phyloP scores from a whole-genome alignment of 1,140 invertebrate genomes.

The Amphibalanus amphitrite region DNA sequence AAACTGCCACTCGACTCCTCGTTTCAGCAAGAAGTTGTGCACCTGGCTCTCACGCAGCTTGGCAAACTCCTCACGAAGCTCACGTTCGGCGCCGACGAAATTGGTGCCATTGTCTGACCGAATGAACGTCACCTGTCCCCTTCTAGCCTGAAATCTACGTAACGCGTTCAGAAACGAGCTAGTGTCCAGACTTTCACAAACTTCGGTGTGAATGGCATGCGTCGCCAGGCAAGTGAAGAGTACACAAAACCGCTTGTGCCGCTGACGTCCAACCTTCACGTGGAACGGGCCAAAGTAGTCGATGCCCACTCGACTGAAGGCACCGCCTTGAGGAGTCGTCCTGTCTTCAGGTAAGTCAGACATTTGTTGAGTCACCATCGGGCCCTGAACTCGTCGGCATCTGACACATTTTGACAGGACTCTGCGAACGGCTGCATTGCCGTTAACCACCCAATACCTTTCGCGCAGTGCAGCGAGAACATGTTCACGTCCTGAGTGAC shows the following conservation, averaged over 20 bases:
- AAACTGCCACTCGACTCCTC: too few species aligned
- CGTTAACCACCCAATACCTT: conserved; percentile 13
- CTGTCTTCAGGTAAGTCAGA: conserved; percentile 16
- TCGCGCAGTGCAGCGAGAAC: neutral
- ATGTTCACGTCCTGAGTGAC: conserved; percentile 9
- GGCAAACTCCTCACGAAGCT: conserved; percentile 15
- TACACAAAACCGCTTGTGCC: conserved; percentile 15
- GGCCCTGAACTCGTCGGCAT: neutral
- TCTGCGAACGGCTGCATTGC: conserved; percentile 6
- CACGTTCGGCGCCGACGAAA: conserved; percentile 20
- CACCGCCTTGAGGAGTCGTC: conserved; percentile 5
- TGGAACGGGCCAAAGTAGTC: conserved; percentile 20
- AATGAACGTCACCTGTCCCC: conserved; percentile 18
- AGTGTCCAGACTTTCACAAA: conserved; percentile 16
- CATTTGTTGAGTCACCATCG: conserved; percentile 8
- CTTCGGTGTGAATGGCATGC: conserved; percentile 21
- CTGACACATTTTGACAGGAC: conserved; percentile 5
- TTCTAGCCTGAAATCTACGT: conserved; percentile 19
- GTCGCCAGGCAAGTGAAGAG: conserved; percentile 20
- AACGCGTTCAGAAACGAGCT: conserved; percentile 20
- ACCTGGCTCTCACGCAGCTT: conserved; percentile 14
- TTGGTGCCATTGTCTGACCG: conserved; percentile 23
- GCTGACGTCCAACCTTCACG: conserved; percentile 13
- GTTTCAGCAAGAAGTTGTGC: conserved; percentile 6
- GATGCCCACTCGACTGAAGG: conserved; percentile 16